Conservation (phyloP, 2,797 vertebrate species). For the Characodon lateralis region DNA sequence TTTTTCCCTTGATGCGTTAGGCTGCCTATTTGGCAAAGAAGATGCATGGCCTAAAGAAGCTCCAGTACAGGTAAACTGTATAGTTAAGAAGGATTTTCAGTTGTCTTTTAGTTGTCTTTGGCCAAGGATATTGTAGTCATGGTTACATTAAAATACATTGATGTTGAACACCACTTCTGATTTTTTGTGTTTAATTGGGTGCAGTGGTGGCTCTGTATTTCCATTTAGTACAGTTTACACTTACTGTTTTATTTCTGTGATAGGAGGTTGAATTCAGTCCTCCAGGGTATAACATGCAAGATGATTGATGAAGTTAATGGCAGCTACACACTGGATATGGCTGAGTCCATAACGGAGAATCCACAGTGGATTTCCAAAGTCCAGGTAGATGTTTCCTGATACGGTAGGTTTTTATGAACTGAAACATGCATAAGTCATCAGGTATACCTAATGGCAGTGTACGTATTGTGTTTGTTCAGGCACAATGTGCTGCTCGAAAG, state of each 20-base stretch:
- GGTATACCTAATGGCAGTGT: not conserved
- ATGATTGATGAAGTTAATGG: conserved; percentile 60
- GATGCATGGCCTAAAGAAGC: not conserved
- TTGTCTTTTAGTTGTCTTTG: not conserved
- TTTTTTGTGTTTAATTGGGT: not conserved
- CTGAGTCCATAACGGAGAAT: conserved; percentile 46
- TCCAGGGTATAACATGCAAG: conserved; percentile 73
- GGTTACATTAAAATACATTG: not conserved
- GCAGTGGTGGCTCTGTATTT: not conserved
- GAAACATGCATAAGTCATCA: not conserved
- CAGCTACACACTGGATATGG: conserved; percentile 42
- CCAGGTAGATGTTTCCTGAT: conserved; percentile 46
- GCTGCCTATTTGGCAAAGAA: conserved; percentile 45
- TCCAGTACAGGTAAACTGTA: conserved; percentile 46
- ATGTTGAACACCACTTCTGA: not conserved
- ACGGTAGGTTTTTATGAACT: not conserved
- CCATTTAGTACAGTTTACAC: not conserved
- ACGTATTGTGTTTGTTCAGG: conserved; percentile 49
- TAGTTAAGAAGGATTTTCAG: not conserved
- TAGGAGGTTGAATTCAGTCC: conserved; percentile 67
- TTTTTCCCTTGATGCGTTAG: conserved; percentile 29
- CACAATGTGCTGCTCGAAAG: conserved; percentile 65
- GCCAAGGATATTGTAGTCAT: too few relatives aligned
- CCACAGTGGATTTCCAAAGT: conserved; percentile 64
- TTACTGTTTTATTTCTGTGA: conserved; percentile 4